These are phyloP conservation scores for Volucella zonaria DNA, from an alignment of 2,888 invertebrate genomes.

Conservation along the genomic window DNA sequence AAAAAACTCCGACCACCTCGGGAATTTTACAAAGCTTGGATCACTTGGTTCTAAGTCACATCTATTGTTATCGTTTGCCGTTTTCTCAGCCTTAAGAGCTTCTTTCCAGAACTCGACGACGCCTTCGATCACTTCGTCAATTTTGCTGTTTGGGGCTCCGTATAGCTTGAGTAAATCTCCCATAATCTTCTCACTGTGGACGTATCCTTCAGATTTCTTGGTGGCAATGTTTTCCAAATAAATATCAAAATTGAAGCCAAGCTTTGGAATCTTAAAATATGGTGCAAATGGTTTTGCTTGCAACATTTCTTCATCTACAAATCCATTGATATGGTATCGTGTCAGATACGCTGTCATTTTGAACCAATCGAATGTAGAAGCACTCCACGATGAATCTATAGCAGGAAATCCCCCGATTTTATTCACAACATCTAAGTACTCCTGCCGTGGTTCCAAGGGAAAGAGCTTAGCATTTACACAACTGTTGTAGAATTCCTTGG, in stretches of 20 bases:
- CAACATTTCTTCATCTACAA: slow-evolving; percentile 77
- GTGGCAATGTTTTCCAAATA: slow-evolving; percentile 78
- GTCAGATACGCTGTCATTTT: slow-evolving; percentile 80
- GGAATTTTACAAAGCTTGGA: slow-evolving; percentile 17
- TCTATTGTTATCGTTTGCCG: slow-evolving; percentile 75
- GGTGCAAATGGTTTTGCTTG: slow-evolving; percentile 78
- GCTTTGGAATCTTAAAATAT: slow-evolving; percentile 78
- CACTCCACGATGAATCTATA: slow-evolving; percentile 76
- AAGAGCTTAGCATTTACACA: slow-evolving; percentile 77
- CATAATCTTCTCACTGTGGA: slow-evolving; percentile 78
- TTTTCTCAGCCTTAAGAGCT: slow-evolving; percentile 72
- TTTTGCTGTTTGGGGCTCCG: slow-evolving; percentile 75
- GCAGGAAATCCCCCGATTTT: slow-evolving; percentile 81
- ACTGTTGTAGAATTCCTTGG: slow-evolving; percentile 77
- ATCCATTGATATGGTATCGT: slow-evolving; percentile 76
- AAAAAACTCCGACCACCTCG: slow-evolving; percentile 77
- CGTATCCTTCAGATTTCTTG: slow-evolving; percentile 77
- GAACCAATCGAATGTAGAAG: slow-evolving; percentile 79
- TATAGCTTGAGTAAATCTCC: slow-evolving; percentile 76
- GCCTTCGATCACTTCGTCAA: slow-evolving; percentile 74
- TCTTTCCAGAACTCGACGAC: slow-evolving; percentile 78
- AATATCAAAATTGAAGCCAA: slow-evolving; percentile 79
- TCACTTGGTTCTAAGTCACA: accelerated
- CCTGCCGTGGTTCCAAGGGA: slow-evolving; percentile 77
- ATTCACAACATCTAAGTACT: slow-evolving; percentile 78